phyloP scores from a whole-genome alignment of 1,140 invertebrate species.

The Calliopsis andreniformis region DNA sequence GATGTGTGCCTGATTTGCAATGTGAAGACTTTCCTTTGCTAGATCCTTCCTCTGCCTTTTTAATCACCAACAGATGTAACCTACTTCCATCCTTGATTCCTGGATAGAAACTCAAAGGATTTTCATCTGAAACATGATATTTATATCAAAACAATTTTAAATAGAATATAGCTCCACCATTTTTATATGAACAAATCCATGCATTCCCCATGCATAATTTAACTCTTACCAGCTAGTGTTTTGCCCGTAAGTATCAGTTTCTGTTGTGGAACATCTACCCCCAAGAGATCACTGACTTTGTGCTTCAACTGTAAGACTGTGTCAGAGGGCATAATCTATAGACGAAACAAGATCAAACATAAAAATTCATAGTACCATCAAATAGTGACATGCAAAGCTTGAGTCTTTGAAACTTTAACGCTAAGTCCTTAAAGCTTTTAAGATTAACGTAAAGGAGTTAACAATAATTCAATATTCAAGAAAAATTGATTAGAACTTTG shows the following conservation, averaged over 20 bases:
- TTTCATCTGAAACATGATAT: conserved; percentile 72
- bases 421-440: too few relatives aligned
- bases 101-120: conserved; percentile 78
- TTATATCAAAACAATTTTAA: neutral
- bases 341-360: conserved; percentile 14
- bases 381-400: too few relatives aligned
- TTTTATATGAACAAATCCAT: too few relatives aligned
- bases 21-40: conserved; percentile 55
- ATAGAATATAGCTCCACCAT: too few relatives aligned
- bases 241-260: conserved; percentile 76
- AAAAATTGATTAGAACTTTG: too few relatives aligned
- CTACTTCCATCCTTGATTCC: conserved; percentile 79
- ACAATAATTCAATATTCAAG: too few relatives aligned
- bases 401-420: too few relatives aligned
- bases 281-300: conserved; percentile 73
- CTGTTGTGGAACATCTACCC: conserved; percentile 76
- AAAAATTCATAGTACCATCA: too few relatives aligned
- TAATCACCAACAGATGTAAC: conserved; percentile 74
- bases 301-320: conserved; percentile 76
- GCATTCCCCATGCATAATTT: too few relatives aligned
- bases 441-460: too few relatives aligned
- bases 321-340: conserved; percentile 75
- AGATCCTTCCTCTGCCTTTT: conserved; percentile 67
- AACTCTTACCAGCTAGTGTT: conserved; percentile 72
- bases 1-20: conserved; percentile 65